These are phyloP conservation scores for Falco biarmicus DNA, from an alignment of 2,797 vertebrate species.

Conservation along the genomic window DNA sequence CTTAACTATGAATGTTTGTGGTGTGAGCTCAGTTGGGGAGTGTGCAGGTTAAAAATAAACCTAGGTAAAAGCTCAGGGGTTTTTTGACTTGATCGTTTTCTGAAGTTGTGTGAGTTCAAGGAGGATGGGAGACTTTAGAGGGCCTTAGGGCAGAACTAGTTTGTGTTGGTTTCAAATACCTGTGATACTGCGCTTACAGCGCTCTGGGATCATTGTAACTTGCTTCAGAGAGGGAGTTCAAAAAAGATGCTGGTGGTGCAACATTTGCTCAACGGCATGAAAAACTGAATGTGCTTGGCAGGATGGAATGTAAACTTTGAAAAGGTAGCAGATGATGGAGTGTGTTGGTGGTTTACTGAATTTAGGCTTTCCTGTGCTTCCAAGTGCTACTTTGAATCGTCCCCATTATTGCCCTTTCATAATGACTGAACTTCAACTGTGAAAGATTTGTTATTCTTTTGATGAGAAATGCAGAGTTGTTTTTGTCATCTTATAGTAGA, in stretches of 20 bases:
- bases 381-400: not conserved
- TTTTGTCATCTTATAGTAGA: not conserved
- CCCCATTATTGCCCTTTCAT: not conserved
- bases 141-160: not conserved
- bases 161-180: not conserved
- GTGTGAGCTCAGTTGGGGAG: not conserved
- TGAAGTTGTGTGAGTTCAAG: not conserved
- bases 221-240: not conserved
- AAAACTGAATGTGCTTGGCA: not conserved
- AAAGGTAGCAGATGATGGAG: not conserved
- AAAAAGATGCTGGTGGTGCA: not conserved
- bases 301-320: not conserved
- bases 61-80: not conserved
- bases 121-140: not conserved
- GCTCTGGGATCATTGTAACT: not conserved
- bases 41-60: not conserved
- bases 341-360: not conserved
- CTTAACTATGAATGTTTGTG: not conserved
- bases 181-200: rapidly evolving
- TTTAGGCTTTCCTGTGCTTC: not conserved
- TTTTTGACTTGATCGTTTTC: not conserved
- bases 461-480: not conserved
- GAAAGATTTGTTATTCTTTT: not conserved
- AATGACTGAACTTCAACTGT: not conserved
- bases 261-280: not conserved